Base-by-base conservation (phyloP, 2,888 invertebrate genomes). In the Protonemura montana region DNA sequence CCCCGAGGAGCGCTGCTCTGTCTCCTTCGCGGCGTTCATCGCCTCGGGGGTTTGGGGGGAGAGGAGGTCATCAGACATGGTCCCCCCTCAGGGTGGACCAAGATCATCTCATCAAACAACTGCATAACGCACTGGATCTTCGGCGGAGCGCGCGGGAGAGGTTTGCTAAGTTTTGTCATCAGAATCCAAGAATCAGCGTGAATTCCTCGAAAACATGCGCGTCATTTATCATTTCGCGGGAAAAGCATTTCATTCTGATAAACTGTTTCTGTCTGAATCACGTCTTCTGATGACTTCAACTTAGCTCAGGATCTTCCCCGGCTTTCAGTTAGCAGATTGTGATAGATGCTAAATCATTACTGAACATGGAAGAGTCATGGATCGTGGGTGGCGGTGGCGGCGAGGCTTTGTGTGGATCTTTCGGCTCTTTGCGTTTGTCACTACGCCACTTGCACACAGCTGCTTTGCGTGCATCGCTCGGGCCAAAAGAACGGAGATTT, bases 91-190 rank as follows among this genome's bases (percentile, higher is more conserved):
- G n/a, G 30, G 77, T 35, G 30, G 81, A 81, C 81, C 81, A 81
- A n/a, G 25, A 81, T 81, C 81, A 81, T 30, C 81, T 81, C 29
- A n/a, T 28, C 81, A 81, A 81, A 81, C 80, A 81, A 81, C 81
- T 88, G 88, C 87, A 88, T 88, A 87, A 89, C 88, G 87, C 81
- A 87, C 59, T 1, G 59, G 21, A 13, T 16, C 21, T 16, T 59
- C 27, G 2, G 78, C 26, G 78, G n/a, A n/a, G 26, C 5, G 29
- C 6, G 81, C 5, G 1, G 2, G 21, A 6, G 29, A 30, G 30
- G 5, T 2, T 78, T 16, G 26, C 13, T 26, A 0, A 6, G 28
- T 26, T 78, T 78, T 78, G 78, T 27, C 26, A 27, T 28, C 78
- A 78, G 27, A 28, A 78, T 78, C 27, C 28, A 28, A 78, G 78